Evolutionary conservation across 2,888 invertebrate species (phyloP), one percentile per base, ranked within the genome.

Genomic region (Alsophila aescularia): DNA sequence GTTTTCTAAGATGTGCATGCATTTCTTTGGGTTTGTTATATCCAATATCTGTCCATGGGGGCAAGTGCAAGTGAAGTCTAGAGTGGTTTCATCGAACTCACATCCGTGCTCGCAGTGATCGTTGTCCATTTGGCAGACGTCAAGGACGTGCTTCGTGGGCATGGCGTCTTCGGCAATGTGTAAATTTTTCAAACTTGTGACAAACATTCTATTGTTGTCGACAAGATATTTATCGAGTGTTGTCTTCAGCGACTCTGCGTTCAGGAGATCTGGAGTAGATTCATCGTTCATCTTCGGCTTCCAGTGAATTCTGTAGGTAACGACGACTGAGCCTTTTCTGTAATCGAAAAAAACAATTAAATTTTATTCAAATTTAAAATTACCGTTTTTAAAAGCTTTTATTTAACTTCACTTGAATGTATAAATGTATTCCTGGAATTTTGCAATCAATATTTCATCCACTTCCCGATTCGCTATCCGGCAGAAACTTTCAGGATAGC

Each of bases 31-130:
- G 51, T 87, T 81, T 29, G 70, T 65, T 60, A 84, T 79, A 53
- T 88, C 84, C 44, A 83, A 58, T 10, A 90, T 85, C 73, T 87
- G 81, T 24, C 93, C 93, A 32, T 83, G 78, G 8, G 93, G 93
- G 75, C 96, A 96, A 2, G 82, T 88, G 75, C 96, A 96, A 24
- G 81, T 82, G 73, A 96, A 96, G 42, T 93, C 92, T 51, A 94
- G 90, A 16, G 85, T 81, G 1, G 74, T 72, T 69, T 94, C 94
- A 76, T 95, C 93, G 70, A 95, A 96, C 47, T 87, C 83, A 76
- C 96, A 96, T 9, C 84, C 88, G 63, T 95, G 90, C 62, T 95
- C 93, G 73, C 96, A 96, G 41, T 92, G 85, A 61, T 94, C 92
- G 57, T 93, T 94, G 59, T 93, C 92, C 50, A 94, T 92, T 81